These are phyloP conservation scores for Agrochola lota DNA, from an alignment of 2,888 invertebrate genomes.

Conservation along the genomic window DNA sequence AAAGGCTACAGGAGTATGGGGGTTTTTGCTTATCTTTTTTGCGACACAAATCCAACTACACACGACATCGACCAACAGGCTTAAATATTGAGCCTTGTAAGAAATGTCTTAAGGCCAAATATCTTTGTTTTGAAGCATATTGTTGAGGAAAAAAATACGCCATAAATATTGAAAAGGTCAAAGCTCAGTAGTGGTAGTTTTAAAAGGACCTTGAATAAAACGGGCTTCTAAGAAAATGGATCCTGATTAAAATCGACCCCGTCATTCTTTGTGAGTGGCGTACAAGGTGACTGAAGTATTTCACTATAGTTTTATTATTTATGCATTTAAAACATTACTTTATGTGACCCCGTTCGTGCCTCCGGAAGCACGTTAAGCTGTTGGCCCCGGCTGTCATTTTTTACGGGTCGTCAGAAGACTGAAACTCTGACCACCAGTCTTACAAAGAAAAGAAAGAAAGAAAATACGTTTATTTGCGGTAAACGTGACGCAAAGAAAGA, in stretches of 20 bases:
- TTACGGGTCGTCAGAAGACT: background rate
- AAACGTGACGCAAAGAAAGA: too few species aligned
- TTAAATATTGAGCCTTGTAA: background rate
- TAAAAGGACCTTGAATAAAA: conserved; percentile 21
- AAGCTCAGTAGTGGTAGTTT: background rate
- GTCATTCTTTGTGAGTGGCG: conserved; percentile 27
- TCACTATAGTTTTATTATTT: background rate
- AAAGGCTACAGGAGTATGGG: background rate
- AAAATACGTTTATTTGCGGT: too few species aligned
- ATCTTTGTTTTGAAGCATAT: conserved; percentile 5
- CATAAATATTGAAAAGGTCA: background rate
- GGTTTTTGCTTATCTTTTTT: background rate
- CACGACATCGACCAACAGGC: background rate
- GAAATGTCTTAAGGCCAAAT: background rate
- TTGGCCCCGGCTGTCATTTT: background rate
- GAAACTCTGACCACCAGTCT: background rate
- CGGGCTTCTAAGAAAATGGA: conserved; percentile 15
- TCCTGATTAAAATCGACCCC: conserved; percentile 37
- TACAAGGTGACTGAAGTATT: conserved; percentile 24
- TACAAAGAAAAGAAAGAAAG: too few species aligned
- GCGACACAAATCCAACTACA: background rate
- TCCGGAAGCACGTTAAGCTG: background rate
- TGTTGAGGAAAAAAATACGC: background rate
- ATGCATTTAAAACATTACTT: background rate
- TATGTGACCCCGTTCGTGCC: background rate